Conservation (phyloP, 1,140 invertebrate genomes). For the Caenorhabditis tropicalis region DNA sequence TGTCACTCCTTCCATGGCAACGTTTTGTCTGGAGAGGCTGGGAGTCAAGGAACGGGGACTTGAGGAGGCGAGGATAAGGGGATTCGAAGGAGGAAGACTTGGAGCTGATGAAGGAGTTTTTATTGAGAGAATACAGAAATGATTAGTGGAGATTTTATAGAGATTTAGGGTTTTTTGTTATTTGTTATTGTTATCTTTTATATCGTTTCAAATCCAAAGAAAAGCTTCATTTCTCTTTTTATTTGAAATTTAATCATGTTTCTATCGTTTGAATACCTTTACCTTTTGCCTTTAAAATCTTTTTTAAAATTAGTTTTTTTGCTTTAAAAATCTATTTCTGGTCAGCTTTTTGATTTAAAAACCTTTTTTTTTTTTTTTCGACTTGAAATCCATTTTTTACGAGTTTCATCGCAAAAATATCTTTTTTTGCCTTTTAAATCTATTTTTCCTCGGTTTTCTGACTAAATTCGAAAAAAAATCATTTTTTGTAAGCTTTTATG, state of each 20-base stretch:
- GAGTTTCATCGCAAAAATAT: no score
- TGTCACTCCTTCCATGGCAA: conserved; percentile 79
- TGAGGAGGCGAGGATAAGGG: conserved; percentile 30
- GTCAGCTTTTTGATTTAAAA: not conserved
- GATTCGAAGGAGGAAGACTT: not conserved
- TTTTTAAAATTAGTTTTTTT: not conserved
- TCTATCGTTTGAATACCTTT: not conserved
- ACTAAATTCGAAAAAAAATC: not conserved
- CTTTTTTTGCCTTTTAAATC: not conserved
- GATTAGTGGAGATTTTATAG: not conserved
- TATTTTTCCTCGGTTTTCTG: not conserved
- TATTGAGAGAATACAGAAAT: conserved; percentile 45
- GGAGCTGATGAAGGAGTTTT: conserved; percentile 47
- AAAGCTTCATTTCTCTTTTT: no score
- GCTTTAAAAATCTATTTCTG: not conserved
- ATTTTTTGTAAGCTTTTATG: no score
- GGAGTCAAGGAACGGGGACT: conserved; percentile 43
- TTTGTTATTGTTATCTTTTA: not conserved
- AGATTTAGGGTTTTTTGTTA: not conserved
- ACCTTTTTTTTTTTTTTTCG: no score
- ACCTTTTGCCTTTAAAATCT: not conserved
- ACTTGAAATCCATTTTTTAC: no score
- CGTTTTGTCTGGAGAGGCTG: conserved; percentile 50
- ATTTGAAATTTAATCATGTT: no score
- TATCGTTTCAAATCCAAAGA: not conserved